Evolutionary conservation across 2,888 invertebrate genomes (phyloP), one percentile per base, ranked within the genome.

Genomic region (Tryphoninae sp.): DNA sequence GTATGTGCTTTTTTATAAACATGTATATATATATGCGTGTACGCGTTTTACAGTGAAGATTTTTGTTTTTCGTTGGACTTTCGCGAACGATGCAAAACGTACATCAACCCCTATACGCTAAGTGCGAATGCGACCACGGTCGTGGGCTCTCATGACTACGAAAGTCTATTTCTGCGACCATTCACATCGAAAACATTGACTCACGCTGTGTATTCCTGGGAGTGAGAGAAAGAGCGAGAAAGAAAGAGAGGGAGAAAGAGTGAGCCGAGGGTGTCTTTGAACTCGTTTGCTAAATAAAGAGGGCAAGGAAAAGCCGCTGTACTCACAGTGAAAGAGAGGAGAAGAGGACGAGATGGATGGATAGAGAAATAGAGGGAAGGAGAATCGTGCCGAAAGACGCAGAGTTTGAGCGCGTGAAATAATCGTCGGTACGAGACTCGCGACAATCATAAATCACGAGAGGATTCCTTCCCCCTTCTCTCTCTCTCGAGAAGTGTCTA

Each of bases 161-260:
- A 84, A 86, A 83, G 86, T 88, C 88, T 89, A 89, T 89, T 89
- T 89, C 87, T 85, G 89, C 87, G 89, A 84, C 87, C 89, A 89
- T 89, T 89, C 89, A 88, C 89, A 88, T 89, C 86, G 86, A 89
- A 89, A 89, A 89, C 89, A 89, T 88, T 89, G 89, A 88, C 88
- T 89, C 89, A 89, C 88, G 76, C 86, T 65, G 64, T 51, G 73
- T 49, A 68, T 55, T 40, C 69, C 33, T 33, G 33, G 33, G 33
- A 33, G 33, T 33, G 33, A 33, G 33, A 4, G 33, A 33, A 65
- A 64, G 68, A 9, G 49, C 71, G 75, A 80, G 83, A 11, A 58
- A 53, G 65, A 75, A 65, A 65, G n/a, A 69, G 62, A 9, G 45
- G 71, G 76, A 80, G 83, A 26, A 65, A 62, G 58, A 75, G 64